These are phyloP conservation scores for Atherinosoma microstoma DNA, from an alignment of 2,797 vertebrate genomes.

Conservation along the genomic window DNA sequence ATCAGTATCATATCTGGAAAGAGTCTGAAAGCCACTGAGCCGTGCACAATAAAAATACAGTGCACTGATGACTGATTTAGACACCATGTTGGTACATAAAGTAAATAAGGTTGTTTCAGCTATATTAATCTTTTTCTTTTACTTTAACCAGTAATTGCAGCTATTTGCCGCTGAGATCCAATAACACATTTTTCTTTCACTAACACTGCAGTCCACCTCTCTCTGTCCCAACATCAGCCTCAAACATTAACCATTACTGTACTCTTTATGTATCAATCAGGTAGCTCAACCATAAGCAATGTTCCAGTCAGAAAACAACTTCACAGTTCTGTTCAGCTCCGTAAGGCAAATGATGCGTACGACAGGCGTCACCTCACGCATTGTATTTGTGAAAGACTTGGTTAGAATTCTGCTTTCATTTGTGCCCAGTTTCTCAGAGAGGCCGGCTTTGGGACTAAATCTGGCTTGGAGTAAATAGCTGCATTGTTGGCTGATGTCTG, in stretches of 20 bases:
- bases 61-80: background rate
- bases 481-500: constrained; percentile 72
- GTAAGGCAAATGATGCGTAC: background rate
- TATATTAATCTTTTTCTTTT: constrained; percentile 3
- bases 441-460: constrained; percentile 67
- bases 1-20: background rate
- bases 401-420: constrained; percentile 59
- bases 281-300: background rate
- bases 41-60: background rate
- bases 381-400: constrained; percentile 25
- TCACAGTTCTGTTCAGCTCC: background rate
- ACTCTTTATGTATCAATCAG: background rate
- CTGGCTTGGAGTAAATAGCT: constrained; percentile 67
- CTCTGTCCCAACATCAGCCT: background rate
- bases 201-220: constrained; percentile 4
- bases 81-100: constrained; percentile 6
- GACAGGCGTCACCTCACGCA: background rate
- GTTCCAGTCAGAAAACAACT: background rate
- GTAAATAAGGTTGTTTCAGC: background rate
- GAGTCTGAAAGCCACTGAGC: background rate
- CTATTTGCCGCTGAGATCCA: background rate
- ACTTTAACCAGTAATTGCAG: background rate
- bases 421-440: constrained; percentile 41
- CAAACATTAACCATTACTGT: too few relatives aligned
- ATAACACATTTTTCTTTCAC: background rate